A percentile compares a stretch with the other conserved stretches of the same genome.
Conservation (phyloP, 2,113 vertebrate genomes). For the Mustela lutreola region DNA sequence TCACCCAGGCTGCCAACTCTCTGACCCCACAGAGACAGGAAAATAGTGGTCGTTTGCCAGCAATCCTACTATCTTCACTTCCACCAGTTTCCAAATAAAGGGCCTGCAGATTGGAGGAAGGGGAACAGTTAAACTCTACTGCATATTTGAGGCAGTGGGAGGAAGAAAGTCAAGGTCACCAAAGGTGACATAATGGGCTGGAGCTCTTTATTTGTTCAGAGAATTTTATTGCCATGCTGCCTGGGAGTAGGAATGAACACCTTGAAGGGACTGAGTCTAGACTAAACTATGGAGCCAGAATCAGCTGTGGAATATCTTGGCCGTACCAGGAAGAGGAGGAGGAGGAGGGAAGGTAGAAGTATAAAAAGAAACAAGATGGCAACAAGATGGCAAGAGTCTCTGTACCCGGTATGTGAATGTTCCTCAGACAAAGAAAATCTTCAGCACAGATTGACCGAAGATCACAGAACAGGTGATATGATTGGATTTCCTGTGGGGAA, state of each 20-base stretch:
- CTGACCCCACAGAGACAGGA: fast-evolving
- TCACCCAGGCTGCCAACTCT: too few relatives aligned
- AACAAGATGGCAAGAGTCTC: fast-evolving
- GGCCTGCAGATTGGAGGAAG: too few relatives aligned
- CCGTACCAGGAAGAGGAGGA: background rate
- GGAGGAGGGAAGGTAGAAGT: background rate
- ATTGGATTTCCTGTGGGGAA: background rate
- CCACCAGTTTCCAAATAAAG: background rate
- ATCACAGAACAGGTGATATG: fast-evolving
- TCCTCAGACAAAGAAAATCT: background rate
- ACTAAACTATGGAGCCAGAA: background rate
- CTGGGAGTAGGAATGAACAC: background rate
- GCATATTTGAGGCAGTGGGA: background rate
- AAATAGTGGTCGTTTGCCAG: background rate
- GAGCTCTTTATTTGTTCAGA: background rate
- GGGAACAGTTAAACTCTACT: too few relatives aligned
- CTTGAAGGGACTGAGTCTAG: background rate
- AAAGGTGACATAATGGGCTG: background rate
- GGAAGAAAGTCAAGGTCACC: background rate
- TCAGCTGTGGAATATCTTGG: fast-evolving
- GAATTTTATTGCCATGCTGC: fast-evolving
- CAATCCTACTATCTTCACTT: background rate
- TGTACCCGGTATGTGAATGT: fast-evolving
- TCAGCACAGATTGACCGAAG: background rate
- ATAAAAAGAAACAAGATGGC: fast-evolving